Conservation (phyloP, 2,797 vertebrate species). For the Alectoris magna region DNA sequence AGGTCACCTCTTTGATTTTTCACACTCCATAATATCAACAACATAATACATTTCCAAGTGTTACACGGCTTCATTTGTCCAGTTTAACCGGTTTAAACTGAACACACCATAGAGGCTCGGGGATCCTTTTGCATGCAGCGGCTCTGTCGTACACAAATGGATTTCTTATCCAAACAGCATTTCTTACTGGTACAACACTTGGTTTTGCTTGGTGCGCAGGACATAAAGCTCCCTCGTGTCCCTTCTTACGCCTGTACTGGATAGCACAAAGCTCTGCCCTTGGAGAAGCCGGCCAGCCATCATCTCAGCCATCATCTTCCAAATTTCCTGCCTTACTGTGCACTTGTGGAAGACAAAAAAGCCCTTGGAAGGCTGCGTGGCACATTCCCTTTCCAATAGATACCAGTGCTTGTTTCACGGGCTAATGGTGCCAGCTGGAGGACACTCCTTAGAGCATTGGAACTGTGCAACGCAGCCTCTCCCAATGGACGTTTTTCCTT, state of each 20-base stretch:
- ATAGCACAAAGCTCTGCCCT: neutral
- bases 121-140: neutral
- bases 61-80: neutral
- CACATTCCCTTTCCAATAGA: neutral
- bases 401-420: fast-evolving
- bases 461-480: neutral
- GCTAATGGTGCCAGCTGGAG: neutral
- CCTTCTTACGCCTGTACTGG: neutral
- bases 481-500: neutral
- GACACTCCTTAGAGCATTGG: neutral
- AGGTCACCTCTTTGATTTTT: neutral
- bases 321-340: neutral
- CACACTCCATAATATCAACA: neutral
- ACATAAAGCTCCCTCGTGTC: neutral
- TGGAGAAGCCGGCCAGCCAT: neutral
- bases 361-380: neutral
- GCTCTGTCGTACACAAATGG: neutral
- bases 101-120: neutral
- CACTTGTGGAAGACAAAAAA: neutral
- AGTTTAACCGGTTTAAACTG: neutral
- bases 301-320: neutral
- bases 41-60: neutral
- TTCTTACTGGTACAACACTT: neutral
- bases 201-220: neutral
- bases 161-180: neutral